Percentiles rank a stretch among this genome's conserved stretches.
Evolutionary conservation across 2,797 vertebrate species (phyloP).

Genomic region (Muraenolepis orangiensis): DNA sequence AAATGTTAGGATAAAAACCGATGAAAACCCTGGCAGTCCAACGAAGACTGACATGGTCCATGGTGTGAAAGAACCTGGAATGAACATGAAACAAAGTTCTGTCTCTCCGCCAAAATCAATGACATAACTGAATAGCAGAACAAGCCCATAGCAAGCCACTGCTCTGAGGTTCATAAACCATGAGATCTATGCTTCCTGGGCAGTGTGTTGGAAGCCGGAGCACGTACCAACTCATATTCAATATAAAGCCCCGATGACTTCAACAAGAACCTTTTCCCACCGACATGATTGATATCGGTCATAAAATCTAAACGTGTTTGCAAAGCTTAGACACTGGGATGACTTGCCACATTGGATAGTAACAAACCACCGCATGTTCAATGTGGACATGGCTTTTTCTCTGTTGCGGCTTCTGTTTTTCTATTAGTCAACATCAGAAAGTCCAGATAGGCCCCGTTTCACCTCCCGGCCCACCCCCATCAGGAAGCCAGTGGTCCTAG

Average conservation of each 20-base stretch:
- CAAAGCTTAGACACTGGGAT: conserved; percentile 17
- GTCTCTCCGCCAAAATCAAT: not conserved
- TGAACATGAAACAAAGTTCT: not conserved
- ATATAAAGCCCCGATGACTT: not conserved
- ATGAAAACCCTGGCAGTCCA: not conserved
- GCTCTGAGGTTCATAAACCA: not conserved
- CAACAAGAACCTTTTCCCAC: not conserved
- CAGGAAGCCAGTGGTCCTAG: not conserved
- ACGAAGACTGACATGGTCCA: not conserved
- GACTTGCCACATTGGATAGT: conserved; percentile 16
- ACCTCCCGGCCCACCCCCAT: conserved; percentile 20
- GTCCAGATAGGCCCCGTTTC: conserved; percentile 47
- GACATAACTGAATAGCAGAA: not conserved
- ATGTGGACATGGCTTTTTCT: conserved; percentile 16
- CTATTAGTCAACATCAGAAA: conserved; percentile 52
- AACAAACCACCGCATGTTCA: conserved; percentile 32
- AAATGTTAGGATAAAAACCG: not conserved
- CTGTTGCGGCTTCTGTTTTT: conserved; percentile 27
- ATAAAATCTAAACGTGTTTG: no score
- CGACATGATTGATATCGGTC: not conserved
- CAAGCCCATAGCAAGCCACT: not conserved
- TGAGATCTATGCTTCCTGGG: not conserved
- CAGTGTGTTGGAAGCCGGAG: not conserved
- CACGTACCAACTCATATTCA: not conserved
- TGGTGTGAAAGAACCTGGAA: no score